Base-by-base conservation (phyloP, 2,888 invertebrate species). In the Andrena hattorfiana region DNA sequence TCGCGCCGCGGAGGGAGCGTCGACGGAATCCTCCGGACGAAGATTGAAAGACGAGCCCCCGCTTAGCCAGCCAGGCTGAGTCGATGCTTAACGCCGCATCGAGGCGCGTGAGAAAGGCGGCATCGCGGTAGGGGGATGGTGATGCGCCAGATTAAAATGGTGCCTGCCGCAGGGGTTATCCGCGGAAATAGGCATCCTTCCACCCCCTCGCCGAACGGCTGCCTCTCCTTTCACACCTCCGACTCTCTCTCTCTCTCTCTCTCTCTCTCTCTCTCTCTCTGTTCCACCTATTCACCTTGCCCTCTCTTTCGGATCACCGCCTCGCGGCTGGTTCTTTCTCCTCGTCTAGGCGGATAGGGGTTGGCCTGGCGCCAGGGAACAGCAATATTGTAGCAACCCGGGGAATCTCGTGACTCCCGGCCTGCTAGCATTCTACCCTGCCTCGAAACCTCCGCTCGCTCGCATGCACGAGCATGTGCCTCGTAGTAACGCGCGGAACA, bases 341-440 rank as follows among this genome's bases (percentile, higher is more conserved):
- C 23, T 16, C 51, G 78, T 83, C 74, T 77, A 80, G 6, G 16
- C 79, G 71, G 70, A 76, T 30, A 79, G 77, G 32, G 87, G 81
- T 85, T 91, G 91, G 91, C 90, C 77, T 74, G 64, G 69, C 67
- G 91, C 91, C 91, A 91, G 76, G 83, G 85, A 87, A 86, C 86
- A 85, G 91, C 90, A 91, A 91, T 91, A 91, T 91, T 89, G 91
- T 89, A 91, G 88, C 88, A 89, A 86, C 71, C 85, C 78, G 63
- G 83, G 67, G 81, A 84, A 88, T 84, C 89, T 78, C 85, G 86
- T 85, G 89, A 87, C 84, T 89, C 80, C 42, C 77, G 72, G 74
- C 86, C 83, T 79, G 83, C 87, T 86, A 83, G 85, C 84, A 85
- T 87, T 88, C 83, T 83, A 84, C 66, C 68, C 83, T 84, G 63